Evolutionary conservation across 2,797 vertebrate genomes (phyloP).

Genomic region (Mormyrus proboscirostris): DNA sequence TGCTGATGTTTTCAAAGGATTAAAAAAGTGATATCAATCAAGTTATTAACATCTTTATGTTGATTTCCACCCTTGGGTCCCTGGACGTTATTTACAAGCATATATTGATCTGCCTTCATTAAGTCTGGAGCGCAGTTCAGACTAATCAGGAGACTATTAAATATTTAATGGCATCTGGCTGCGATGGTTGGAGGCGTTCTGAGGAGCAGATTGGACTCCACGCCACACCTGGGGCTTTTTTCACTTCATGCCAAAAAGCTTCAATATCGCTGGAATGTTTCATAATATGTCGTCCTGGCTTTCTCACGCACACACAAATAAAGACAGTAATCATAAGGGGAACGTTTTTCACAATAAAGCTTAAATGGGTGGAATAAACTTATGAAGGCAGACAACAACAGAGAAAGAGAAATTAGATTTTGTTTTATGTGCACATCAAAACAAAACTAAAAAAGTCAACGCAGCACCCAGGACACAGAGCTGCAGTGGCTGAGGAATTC

Average conservation of each 20-base stretch:
- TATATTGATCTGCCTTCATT: slow-evolving; percentile 8
- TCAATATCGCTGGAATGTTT: not conserved
- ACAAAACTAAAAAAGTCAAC: not conserved
- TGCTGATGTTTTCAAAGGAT: not conserved
- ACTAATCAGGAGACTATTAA: slow-evolving; percentile 16
- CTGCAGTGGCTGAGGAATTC: not conserved
- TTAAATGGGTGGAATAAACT: not conserved
- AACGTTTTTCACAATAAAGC: not conserved
- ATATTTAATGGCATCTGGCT: slow-evolving; percentile 16
- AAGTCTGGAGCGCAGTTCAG: not conserved
- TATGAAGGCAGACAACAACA: too few species aligned
- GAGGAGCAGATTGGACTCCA: not conserved
- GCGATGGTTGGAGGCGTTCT: not conserved
- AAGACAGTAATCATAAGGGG: not conserved
- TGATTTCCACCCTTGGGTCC: not conserved
- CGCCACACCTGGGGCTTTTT: slow-evolving; percentile 6
- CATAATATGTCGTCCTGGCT: not conserved
- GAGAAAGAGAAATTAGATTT: not conserved
- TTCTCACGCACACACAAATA: not conserved
- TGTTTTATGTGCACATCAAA: not conserved
- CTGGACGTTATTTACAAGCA: not conserved
- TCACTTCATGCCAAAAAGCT: not conserved
- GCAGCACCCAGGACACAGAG: not conserved
- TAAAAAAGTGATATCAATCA: not conserved
- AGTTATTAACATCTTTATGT: not conserved